These are phyloP conservation scores for Calliphora vomitoria DNA, from an alignment of 2,888 invertebrate species.

Conservation along the genomic window DNA sequence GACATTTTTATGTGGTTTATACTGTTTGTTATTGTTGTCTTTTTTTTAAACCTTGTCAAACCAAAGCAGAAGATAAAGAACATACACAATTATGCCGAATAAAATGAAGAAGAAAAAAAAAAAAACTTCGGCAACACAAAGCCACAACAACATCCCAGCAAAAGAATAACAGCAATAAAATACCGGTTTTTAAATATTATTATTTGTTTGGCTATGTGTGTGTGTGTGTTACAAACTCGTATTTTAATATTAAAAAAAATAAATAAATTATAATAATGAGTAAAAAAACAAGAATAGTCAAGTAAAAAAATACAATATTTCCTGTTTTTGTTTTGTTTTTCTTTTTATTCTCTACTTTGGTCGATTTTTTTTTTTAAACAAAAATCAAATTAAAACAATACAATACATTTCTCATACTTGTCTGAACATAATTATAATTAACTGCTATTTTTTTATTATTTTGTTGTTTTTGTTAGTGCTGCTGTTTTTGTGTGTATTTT, in stretches of 20 bases:
- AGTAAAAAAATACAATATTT: slow-evolving; percentile 65
- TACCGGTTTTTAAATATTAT: slow-evolving; percentile 59
- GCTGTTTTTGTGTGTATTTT: slow-evolving; percentile 6
- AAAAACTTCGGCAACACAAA: slow-evolving; percentile 44
- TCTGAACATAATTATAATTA: slow-evolving; percentile 13
- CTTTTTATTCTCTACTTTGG: slow-evolving; percentile 15
- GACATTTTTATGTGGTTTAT: slow-evolving; percentile 22
- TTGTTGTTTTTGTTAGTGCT: background rate
- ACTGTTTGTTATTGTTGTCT: slow-evolving; percentile 36
- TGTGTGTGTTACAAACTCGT: slow-evolving; percentile 46
- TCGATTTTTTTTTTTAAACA: slow-evolving; percentile 38
- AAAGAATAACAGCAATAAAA: slow-evolving; percentile 64
- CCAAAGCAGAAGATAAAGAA: slow-evolving; percentile 29
- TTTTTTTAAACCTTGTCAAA: slow-evolving; percentile 45
- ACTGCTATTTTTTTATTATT: background rate
- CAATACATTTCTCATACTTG: background rate
- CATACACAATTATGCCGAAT: background rate
- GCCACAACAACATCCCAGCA: slow-evolving; percentile 3
- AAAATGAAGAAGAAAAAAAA: slow-evolving; percentile 10
- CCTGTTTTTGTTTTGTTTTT: slow-evolving; percentile 67
- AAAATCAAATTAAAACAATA: slow-evolving; percentile 37
- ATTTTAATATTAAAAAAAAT: slow-evolving; percentile 29
- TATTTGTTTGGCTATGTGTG: slow-evolving; percentile 12
- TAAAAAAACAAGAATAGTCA: slow-evolving; percentile 36
- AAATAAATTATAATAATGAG: slow-evolving; percentile 37